A percentile compares a stretch with the other conserved stretches of the same genome.
Conservation (phyloP, 1,140 invertebrate genomes). For the Thaumetopoea pityocampa region DNA sequence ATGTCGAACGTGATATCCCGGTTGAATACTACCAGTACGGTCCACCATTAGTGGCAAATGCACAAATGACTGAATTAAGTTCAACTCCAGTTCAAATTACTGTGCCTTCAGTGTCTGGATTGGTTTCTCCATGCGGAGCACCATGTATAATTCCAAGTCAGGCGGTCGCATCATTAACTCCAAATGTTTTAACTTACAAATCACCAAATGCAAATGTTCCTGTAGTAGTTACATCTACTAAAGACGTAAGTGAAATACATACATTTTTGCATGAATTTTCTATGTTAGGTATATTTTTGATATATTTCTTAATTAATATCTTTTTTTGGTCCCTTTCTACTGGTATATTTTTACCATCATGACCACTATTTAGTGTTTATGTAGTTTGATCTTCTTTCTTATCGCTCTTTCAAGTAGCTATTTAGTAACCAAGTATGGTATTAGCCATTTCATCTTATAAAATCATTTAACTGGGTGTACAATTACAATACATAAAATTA, state of each 20-base stretch:
- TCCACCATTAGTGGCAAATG: slow-evolving; percentile 24
- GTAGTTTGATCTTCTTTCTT: too few relatives aligned
- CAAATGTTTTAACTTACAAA: slow-evolving; percentile 46
- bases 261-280: slow-evolving; percentile 3
- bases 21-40: slow-evolving; percentile 46
- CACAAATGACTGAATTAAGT: slow-evolving; percentile 37
- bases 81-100: slow-evolving; percentile 6
- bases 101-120: too few relatives aligned
- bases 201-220: slow-evolving; percentile 42
- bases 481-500: too few relatives aligned
- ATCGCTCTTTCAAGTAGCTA: too few relatives aligned
- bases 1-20: slow-evolving; percentile 45
- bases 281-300: slow-evolving; percentile 3
- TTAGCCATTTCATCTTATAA: too few relatives aligned
- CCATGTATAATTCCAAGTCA: too few relatives aligned
- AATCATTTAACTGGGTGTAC: too few relatives aligned
- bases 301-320: background rate
- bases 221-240: slow-evolving; percentile 36
- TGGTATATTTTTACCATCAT: too few relatives aligned
- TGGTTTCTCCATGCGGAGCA: too few relatives aligned
- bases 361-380: too few relatives aligned
- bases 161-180: slow-evolving; percentile 31
- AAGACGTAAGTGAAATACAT: slow-evolving; percentile 43
- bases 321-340: background rate
- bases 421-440: too few relatives aligned